Conservation (phyloP, 2,113 vertebrate species). For the Oncorhynchus mykiss region DNA sequence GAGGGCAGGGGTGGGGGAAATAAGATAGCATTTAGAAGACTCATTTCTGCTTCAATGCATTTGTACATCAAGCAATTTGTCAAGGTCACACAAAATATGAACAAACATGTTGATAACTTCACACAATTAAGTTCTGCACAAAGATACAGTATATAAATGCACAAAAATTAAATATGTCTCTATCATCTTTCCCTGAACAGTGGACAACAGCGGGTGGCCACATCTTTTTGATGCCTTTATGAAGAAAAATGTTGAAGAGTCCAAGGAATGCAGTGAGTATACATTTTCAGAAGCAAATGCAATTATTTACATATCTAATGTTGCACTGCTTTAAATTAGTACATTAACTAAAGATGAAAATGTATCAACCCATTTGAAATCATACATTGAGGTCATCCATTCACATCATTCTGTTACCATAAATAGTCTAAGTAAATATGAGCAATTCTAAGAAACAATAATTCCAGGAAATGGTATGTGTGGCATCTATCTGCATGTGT, state of each 20-base stretch:
- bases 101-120: no score
- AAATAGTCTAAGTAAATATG: neutral
- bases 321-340: neutral
- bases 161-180: neutral
- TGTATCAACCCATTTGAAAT: neutral
- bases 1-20: neutral
- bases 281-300: neutral
- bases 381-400: neutral
- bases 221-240: constrained; percentile 58
- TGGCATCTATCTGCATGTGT: constrained; percentile 7
- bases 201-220: constrained; percentile 70
- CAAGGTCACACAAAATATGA: no score
- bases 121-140: no score
- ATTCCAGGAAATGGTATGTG: neutral
- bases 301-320: neutral
- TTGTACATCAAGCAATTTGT: no score
- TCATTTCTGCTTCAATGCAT: no score
- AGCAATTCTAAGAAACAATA: no score
- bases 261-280: constrained; percentile 62
- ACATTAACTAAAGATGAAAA: neutral
- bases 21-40: no score
- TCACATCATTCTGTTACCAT: no score
- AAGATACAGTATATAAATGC: no score
- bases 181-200: constrained; percentile 34
- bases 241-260: constrained; percentile 45